Evolutionary conservation across 2,113 vertebrate species (phyloP), one percentile per base, ranked within the genome.

Genomic region (Pollachius pollachius): DNA sequence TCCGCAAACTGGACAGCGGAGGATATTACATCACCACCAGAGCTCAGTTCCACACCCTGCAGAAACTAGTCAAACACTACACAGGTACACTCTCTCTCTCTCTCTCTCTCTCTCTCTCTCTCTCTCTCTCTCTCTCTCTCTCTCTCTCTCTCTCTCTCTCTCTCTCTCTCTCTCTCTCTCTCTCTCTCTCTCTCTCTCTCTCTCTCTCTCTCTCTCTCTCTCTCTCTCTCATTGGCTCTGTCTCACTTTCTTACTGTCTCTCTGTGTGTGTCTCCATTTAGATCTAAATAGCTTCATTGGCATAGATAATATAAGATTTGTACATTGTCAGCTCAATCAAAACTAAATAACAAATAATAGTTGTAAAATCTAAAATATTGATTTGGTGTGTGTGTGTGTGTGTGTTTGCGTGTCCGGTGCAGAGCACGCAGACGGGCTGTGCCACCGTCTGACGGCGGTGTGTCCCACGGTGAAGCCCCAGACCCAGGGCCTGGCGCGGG

Each of bases 401-500:
- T 56, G 65, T 52, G 65, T 21, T 19, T 11, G n/a, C 63, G 25
- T 54, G 15, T 34, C 23, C 69, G 12, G 69, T 54, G 34, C 86
- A 99, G 97, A 98, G 81, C 97, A 98, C 74, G 94, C 97, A 0
- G 97, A 99, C 80, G 97, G 97, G 59, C 94, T 99, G 41, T 99
- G 97, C 88, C 95, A 99, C 94, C 93, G 94, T 77, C 92, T 99
- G 90, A 98, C 96, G 79, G 91, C 94, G 6, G 96, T 99, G 68
- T 99, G 97, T 86, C 97, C 97, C 77, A 98, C 96, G 74, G 97
- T 99, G 86, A 98, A 98, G 90, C 97, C 97, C 67, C 97, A 99
- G 90, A 99, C 97, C 19, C 97, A 99, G 90, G 97, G 97, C 76
- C 91, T 99, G 27, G 96, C 97, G 64, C 98, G 97, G 88, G 97